Base-by-base conservation (phyloP, 2,888 invertebrate species). In the Empis stercorea region DNA sequence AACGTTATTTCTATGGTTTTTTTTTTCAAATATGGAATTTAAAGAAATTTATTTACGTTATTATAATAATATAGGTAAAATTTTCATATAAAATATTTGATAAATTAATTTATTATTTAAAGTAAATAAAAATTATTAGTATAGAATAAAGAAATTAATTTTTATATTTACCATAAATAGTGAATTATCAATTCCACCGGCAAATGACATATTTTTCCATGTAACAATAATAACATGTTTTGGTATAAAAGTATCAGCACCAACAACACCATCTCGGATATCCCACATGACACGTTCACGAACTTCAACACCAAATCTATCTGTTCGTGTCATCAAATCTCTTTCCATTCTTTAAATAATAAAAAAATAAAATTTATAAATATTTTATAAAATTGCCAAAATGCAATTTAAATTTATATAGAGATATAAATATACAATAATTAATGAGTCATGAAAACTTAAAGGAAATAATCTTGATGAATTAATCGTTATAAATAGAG, bases 141-240 rank as follows among this genome's bases (percentile, higher is more conserved):
- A 4, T 13, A 10, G 4, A 13, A 32, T 13, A 32, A 13, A 32
- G 32, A 32, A 13, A 13, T 13, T 13, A 32, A 13, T 10, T 14
- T 16, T 15, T 10, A 37, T 37, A 66, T 73, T 70, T 63, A 84
- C 84, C 71, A 71, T 76, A 61, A 72, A 81, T n/a, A 87, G 68
- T 1, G 86, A 79, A 64, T 83, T 81, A 53, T 81, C 82, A 57
- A 86, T 87, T 55, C 92, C 92, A 45, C 92, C 92, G 60, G 87
- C 80, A 64, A 93, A 93, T 0, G 92, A 87, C 70, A 95, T 84
- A 68, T 96, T 95, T 67, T 89, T 91, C 97, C 96, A 97, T 0
- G 96, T 96, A 47, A 88, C 79, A 51, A 93, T 86, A 49, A 89
- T 73, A 4, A 84, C 88, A 62, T 93, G 93, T 62, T 93, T 91